A percentile compares a stretch with the other conserved stretches of the same genome.
phyloP scores from a whole-genome alignment of 1,140 invertebrate species.

The Papilio dardanus region DNA sequence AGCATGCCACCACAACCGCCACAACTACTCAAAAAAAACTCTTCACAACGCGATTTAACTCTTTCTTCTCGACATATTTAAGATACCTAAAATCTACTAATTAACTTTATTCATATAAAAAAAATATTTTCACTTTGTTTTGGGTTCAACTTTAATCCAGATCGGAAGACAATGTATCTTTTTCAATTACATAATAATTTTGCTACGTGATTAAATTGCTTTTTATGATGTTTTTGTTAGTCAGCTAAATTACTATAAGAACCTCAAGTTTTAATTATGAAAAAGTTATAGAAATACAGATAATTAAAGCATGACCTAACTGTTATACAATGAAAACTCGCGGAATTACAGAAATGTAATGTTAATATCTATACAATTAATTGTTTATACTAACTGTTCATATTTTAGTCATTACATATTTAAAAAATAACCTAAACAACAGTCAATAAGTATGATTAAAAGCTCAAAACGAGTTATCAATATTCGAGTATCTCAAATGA shows the following conservation, averaged over 20 bases:
- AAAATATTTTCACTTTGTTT: neutral
- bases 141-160: no score
- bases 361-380: neutral
- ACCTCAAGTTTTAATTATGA: neutral
- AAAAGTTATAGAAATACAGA: neutral
- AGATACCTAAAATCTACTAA: neutral
- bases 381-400: neutral
- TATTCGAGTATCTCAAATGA: neutral
- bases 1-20: slow-evolving; percentile 31
- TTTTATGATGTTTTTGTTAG: no score
- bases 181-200: no score
- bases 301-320: neutral
- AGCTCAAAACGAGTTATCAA: no score
- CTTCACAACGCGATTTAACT: neutral
- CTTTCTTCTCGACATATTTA: neutral
- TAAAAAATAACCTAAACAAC: no score
- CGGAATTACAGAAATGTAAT: neutral
- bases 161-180: no score
- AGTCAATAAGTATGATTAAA: no score
- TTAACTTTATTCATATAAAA: neutral
- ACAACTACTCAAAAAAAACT: slow-evolving; percentile 4
- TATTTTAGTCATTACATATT: no score
- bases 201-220: no score
- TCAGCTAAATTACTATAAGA: neutral
- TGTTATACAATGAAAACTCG: neutral